A percentile compares a stretch with the other conserved stretches of the same genome.
phyloP scores from a whole-genome alignment of 1,140 invertebrate species.

The Orussus abietinus region DNA sequence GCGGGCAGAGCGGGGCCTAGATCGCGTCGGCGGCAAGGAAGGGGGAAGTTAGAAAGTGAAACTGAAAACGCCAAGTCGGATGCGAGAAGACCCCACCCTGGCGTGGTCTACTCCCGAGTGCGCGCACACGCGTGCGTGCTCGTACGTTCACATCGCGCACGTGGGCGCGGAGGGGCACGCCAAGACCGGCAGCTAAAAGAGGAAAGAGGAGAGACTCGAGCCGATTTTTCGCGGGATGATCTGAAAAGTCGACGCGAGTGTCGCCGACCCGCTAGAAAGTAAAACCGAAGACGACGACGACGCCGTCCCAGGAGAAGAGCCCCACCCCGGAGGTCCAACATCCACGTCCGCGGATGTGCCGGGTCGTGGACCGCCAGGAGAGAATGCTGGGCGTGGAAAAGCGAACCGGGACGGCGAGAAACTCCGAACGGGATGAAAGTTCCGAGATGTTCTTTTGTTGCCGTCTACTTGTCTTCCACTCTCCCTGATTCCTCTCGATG shows the following conservation, averaged over 20 bases:
- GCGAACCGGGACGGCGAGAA: no score
- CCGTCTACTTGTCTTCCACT: no score
- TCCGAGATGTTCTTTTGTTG: no score
- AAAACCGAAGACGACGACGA: conserved; percentile 14
- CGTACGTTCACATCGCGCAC: no score
- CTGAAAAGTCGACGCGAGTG: background rate
- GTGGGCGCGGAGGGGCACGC: background rate
- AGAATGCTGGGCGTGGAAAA: no score
- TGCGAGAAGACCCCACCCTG: conserved; percentile 45
- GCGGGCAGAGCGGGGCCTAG: conserved; percentile 4
- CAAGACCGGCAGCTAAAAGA: no score
- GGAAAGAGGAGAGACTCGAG: no score
- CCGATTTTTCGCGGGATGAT: no score
- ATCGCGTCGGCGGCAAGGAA: conserved; percentile 6
- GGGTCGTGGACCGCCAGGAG: no score
- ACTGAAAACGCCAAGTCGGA: conserved; percentile 43
- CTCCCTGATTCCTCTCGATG: no score
- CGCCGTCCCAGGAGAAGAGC: conserved; percentile 7
- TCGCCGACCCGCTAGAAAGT: conserved; percentile 16
- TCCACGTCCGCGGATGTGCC: no score
- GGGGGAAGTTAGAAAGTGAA: conserved; percentile 43
- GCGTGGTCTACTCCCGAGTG: conserved; percentile 21
- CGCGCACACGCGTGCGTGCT: background rate
- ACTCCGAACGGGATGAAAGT: no score
- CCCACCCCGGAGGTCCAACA: conserved; percentile 3